A percentile compares a stretch with the other conserved stretches of the same genome.
Conservation (phyloP, 2,888 invertebrate species). For the Laothoe populi region DNA sequence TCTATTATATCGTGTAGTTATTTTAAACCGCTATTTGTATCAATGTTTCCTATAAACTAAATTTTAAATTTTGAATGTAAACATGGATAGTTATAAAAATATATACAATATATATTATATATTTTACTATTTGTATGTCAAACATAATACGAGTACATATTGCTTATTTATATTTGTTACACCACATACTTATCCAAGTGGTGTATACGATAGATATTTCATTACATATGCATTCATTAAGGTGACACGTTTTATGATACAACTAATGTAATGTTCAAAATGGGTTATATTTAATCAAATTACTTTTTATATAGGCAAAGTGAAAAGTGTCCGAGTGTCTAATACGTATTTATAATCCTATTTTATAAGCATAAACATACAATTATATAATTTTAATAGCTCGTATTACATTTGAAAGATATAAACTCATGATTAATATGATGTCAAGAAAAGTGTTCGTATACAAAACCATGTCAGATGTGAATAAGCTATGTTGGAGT, state of each 20-base stretch:
- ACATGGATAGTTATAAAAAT: constrained; percentile 77
- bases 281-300: constrained; percentile 15
- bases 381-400: constrained; percentile 24
- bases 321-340: constrained; percentile 23
- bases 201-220: constrained; percentile 37
- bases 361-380: constrained; percentile 26
- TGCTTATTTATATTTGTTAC: constrained; percentile 65
- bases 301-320: constrained; percentile 24
- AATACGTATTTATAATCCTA: constrained; percentile 25
- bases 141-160: constrained; percentile 60
- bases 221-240: constrained; percentile 27
- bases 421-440: constrained; percentile 31
- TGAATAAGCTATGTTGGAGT: constrained; percentile 41
- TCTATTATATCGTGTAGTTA: constrained; percentile 42
- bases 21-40: constrained; percentile 43
- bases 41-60: constrained; percentile 40
- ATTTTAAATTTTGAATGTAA: constrained; percentile 77
- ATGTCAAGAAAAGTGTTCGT: constrained; percentile 43
- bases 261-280: constrained; percentile 7
- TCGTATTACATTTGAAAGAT: constrained; percentile 28
- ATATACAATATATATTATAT: constrained; percentile 43
- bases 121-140: constrained; percentile 75
- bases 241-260: constrained; percentile 29
- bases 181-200: constrained; percentile 3
- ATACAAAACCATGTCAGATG: constrained; percentile 75